Base-by-base conservation (phyloP, 2,797 vertebrate genomes). In the Acipenser transmontanus region DNA sequence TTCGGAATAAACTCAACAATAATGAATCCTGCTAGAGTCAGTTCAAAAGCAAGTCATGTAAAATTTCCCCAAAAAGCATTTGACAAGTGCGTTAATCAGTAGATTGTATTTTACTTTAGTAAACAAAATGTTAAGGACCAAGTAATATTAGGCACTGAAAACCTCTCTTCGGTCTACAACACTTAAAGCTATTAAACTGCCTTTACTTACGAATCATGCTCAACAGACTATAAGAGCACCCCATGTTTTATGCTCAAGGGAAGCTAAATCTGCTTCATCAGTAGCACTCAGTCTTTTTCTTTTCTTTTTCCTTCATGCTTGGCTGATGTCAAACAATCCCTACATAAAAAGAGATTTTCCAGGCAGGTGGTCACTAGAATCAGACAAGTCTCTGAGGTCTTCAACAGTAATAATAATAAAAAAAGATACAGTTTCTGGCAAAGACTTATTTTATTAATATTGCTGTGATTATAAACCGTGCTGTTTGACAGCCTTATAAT, bases 291-390 rank as follows among this genome's bases (percentile, higher is more conserved):
- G 34, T 34, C 34, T 34, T 34, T 34, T 34, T 71, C 68, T 74
- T 34, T 34, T 34, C 4, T 69, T 74, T 72, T 61, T 65, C 71
- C 68, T 74, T 72, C 65, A 68, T 71, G 63, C 70, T 72, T 74
- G 51, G 49, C 57, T 78, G 72, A 70, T 77, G 57, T 74, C 70
- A 78, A 76, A 75, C 51, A 75, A 74, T 71, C 67, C 34, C 0
- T 68, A 71, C 34, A 61, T 73, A 70, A 76, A 71, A 71, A 57
- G 34, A 69, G 50, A 70, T 75, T 73, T 80, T 80, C 72, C 63
- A 71, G 50, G 7, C 49, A 72, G 50, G 70, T 76, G 68, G 11
- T 48, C 13, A 48, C 49, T 1, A 66, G 61, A 54, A 78, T 63
- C 52, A 62, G 49, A 48, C 2, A 34, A 9, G 52, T 73, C 70